Percentiles rank a stretch among this genome's conserved stretches.
Conservation (phyloP, 2,888 invertebrate genomes). For the Ctenicera cuprea region DNA sequence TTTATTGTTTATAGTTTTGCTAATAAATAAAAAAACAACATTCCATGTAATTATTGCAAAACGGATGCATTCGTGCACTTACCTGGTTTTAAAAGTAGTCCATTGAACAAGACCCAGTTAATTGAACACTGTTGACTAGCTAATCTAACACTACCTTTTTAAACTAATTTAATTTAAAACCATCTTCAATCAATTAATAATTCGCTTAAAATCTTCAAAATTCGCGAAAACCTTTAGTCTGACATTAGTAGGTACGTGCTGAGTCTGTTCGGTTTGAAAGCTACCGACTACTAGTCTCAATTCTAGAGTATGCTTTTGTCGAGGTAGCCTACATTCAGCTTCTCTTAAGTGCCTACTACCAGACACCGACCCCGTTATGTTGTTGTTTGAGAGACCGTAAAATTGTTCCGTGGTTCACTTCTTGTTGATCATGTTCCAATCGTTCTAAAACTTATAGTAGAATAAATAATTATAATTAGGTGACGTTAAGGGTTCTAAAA, state of each 20-base stretch:
- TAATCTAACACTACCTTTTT: neutral
- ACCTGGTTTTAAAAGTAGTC: constrained; percentile 19
- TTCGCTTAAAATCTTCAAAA: too few species aligned
- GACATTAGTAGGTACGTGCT: neutral
- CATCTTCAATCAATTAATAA: too few species aligned
- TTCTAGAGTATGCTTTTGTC: constrained; percentile 5
- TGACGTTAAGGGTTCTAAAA: too few species aligned
- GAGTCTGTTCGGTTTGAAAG: constrained; percentile 3
- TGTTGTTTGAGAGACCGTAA: neutral
- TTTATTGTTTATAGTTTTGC: too few species aligned
- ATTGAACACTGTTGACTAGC: neutral
- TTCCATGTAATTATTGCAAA: too few species aligned
- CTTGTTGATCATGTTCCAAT: neutral
- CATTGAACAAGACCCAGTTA: constrained; percentile 6
- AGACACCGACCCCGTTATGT: constrained; percentile 22
- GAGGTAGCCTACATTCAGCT: constrained; percentile 27
- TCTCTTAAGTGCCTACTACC: constrained; percentile 11
- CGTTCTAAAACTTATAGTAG: neutral
- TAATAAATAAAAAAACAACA: neutral
- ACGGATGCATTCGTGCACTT: neutral
- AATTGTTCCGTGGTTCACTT: constrained; percentile 5
- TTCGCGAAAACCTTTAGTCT: neutral
- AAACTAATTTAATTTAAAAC: too few species aligned
- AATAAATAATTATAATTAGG: too few species aligned
- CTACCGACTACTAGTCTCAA: constrained; percentile 21